Base-by-base conservation (phyloP, 2,797 vertebrate species). In the Meda fulgida region DNA sequence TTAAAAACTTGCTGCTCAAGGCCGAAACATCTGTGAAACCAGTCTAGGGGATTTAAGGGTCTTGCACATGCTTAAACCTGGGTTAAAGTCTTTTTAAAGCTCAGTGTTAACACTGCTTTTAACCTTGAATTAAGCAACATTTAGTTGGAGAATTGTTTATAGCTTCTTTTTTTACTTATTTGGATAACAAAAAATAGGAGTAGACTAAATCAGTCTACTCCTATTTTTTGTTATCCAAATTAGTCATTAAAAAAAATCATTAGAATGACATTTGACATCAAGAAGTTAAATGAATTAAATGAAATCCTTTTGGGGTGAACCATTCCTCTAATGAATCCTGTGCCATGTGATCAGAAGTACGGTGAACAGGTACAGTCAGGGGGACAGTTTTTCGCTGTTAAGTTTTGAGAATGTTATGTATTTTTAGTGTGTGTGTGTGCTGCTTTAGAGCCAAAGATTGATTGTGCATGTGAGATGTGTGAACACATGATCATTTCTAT, bases 401-500 rank as follows among this genome's bases (percentile, higher is more conserved):
- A 65, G 23, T 69, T 29, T 66, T 72, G 8, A 63, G 23, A 34
- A 43, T 71, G 26, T 76, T 43, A 8, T 65, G 31, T 51, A 9
- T 65, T 23, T 8, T 48, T 48, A 19, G 55, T 77, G 77, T 67
- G 80, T 46, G 21, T 11, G 58, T 29, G 13, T 63, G 80, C n/a
- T 58, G 36, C 43, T 58, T 60, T 55, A 77, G 40, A 48, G 46
- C 21, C n/a, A 38, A 10, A 66, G 31, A 66, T 84, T 90, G 85
- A 85, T 85, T 88, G 75, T 81, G 86, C 86, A 85, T 87, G 85
- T 69, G 88, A 72, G 88, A 72, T 58, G 36, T 89, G 78, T 84
- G 43, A 85, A 77, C 76, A 48, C 87, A 89, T 89, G 89, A 92
- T 92, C 89, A 89, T 81, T 84, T 92, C 90, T 88, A 86, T 88